phyloP scores from a whole-genome alignment of 2,113 vertebrate species.

The Spermophilus dauricus region DNA sequence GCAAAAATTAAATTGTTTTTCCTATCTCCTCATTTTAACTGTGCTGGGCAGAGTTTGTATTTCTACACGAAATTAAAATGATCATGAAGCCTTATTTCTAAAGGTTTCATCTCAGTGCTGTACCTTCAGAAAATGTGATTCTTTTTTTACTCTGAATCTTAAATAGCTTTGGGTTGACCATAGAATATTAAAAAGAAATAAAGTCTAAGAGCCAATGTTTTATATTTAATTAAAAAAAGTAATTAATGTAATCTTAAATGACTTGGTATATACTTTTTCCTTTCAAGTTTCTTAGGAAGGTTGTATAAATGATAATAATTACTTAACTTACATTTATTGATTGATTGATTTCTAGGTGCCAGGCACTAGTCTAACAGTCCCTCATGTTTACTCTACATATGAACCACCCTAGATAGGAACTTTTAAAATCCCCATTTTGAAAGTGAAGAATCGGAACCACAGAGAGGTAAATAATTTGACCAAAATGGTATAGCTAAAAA shows the following conservation, averaged over 20 bases:
- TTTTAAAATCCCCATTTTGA: not conserved
- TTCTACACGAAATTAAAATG: conserved; percentile 31
- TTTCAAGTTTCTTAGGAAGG: conserved; percentile 9
- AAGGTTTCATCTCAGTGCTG: not conserved
- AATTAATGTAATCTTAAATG: conserved; percentile 26
- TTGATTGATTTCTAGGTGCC: not conserved
- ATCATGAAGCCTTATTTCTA: not conserved
- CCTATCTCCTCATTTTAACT: not conserved
- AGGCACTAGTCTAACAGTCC: not conserved
- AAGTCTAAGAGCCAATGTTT: not conserved
- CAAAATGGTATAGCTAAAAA: not conserved
- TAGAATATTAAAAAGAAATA: not conserved
- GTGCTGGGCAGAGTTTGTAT: not conserved
- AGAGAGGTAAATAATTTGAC: not conserved
- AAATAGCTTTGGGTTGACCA: not conserved
- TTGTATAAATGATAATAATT: not conserved
- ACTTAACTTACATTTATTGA: not conserved
- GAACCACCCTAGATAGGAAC: not conserved
- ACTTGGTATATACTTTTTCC: not conserved
- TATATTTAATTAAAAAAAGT: not conserved
- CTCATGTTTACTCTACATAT: not conserved
- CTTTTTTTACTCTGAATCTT: conserved; percentile 13
- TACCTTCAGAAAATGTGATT: conserved; percentile 14
- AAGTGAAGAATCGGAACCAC: not conserved
- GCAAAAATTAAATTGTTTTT: not conserved